Evolutionary conservation across 1,140 invertebrate genomes (phyloP).

Genomic region (Musca domestica): DNA sequence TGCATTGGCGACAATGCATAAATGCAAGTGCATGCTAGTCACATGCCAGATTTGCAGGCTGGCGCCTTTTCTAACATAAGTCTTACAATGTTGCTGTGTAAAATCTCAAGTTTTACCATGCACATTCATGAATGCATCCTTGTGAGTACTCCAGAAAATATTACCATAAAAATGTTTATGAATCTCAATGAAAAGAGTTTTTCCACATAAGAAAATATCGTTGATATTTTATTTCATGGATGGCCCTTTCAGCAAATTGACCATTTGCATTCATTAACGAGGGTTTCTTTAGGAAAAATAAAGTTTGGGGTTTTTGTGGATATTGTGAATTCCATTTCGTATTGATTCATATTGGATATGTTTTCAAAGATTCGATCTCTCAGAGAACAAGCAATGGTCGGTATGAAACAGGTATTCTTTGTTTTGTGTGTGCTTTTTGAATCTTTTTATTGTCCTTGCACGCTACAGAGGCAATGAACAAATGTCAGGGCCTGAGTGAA

Average conservation of each 20-base stretch:
- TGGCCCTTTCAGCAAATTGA: background rate
- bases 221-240: slow-evolving; percentile 6
- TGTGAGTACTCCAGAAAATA: background rate
- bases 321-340: too few species aligned
- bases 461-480: too few species aligned
- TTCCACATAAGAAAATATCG: background rate
- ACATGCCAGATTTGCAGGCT: background rate
- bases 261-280: slow-evolving; percentile 21
- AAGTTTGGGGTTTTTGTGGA: background rate
- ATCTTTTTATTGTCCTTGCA: too few species aligned
- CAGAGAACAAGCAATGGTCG: too few species aligned
- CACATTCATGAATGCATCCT: background rate
- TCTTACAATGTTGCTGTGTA: background rate
- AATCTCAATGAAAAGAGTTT: background rate
- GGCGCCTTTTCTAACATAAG: slow-evolving; percentile 14
- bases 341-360: too few species aligned
- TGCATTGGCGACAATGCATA: too few species aligned
- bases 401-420: too few species aligned
- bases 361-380: too few species aligned
- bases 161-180: background rate
- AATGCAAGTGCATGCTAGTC: too few species aligned
- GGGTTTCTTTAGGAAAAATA: slow-evolving; percentile 1
- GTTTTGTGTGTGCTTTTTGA: too few species aligned
- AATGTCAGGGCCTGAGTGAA: too few species aligned
- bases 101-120: too few species aligned